phyloP scores from a whole-genome alignment of 2,113 vertebrate species.

The Rissa tridactyla region DNA sequence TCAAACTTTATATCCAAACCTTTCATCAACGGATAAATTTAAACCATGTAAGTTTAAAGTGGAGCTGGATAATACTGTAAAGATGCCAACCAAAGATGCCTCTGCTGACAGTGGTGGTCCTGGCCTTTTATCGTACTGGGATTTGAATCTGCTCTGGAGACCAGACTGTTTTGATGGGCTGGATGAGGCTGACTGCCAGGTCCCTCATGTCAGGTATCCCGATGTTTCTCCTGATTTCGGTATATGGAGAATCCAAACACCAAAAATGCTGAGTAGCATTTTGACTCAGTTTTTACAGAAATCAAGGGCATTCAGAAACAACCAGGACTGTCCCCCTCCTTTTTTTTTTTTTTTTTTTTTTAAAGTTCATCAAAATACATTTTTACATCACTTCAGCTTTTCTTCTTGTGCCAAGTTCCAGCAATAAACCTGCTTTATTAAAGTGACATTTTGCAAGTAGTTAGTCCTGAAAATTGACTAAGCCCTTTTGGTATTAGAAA shows the following conservation, averaged over 20 bases:
- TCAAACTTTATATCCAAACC: background rate
- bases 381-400: conserved; percentile 39
- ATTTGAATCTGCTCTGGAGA: background rate
- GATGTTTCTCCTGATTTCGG: background rate
- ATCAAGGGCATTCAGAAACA: background rate
- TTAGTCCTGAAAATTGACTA: conserved; percentile 61
- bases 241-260: background rate
- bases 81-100: background rate
- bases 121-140: background rate
- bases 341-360: background rate
- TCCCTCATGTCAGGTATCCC: background rate
- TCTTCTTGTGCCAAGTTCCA: conserved; percentile 1
- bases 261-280: background rate
- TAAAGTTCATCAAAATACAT: conserved; percentile 44
- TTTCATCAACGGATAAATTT: background rate
- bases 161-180: background rate
- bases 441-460: conserved; percentile 66
- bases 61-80: background rate
- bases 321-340: background rate
- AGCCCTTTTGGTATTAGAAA: conserved; percentile 50
- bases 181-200: background rate
- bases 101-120: background rate
- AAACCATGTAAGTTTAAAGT: background rate
- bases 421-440: conserved; percentile 40
- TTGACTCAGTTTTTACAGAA: background rate